A percentile compares a stretch with the other conserved stretches of the same genome.
These are phyloP conservation scores for Zaprionus davidi DNA, from an alignment of 1,140 invertebrate species.

Conservation along the genomic window DNA sequence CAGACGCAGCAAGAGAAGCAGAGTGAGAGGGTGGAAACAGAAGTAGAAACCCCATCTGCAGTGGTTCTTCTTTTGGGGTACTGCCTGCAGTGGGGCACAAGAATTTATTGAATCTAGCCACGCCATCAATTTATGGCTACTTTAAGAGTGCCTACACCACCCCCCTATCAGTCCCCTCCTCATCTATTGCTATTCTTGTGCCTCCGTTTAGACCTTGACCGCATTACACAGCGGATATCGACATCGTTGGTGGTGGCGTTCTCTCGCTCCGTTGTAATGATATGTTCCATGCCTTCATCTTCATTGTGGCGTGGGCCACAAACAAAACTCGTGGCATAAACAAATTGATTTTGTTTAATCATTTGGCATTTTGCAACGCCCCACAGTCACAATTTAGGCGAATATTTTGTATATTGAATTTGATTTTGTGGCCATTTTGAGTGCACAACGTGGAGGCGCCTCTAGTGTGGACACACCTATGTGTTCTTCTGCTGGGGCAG, in stretches of 20 bases:
- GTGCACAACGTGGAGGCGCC: conserved; percentile 20
- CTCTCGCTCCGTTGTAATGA: conserved; percentile 52
- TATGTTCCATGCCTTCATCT: conserved; percentile 48
- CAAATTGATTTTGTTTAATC: conserved; percentile 68
- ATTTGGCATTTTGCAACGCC: conserved; percentile 62
- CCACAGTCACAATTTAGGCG: conserved; percentile 8
- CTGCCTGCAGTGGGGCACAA: conserved; percentile 26
- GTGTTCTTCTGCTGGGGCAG: background rate
- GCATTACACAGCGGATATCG: conserved; percentile 62
- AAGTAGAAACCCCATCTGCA: conserved; percentile 12
- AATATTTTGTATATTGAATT: conserved; percentile 39
- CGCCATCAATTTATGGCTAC: conserved; percentile 73
- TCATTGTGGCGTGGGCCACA: conserved; percentile 10
- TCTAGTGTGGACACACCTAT: background rate
- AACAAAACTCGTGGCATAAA: conserved; percentile 46
- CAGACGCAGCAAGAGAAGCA: background rate
- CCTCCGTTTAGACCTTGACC: conserved; percentile 63
- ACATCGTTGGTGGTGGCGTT: conserved; percentile 23
- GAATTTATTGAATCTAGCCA: conserved; percentile 69
- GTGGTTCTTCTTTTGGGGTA: background rate
- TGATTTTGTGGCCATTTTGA: conserved; percentile 7
- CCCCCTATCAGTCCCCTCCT: background rate
- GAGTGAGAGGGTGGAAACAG: background rate
- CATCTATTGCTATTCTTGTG: background rate
- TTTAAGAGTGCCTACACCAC: conserved; percentile 35